These are phyloP conservation scores for Agraylea sexmaculata DNA, from an alignment of 1,140 invertebrate genomes.

Conservation along the genomic window DNA sequence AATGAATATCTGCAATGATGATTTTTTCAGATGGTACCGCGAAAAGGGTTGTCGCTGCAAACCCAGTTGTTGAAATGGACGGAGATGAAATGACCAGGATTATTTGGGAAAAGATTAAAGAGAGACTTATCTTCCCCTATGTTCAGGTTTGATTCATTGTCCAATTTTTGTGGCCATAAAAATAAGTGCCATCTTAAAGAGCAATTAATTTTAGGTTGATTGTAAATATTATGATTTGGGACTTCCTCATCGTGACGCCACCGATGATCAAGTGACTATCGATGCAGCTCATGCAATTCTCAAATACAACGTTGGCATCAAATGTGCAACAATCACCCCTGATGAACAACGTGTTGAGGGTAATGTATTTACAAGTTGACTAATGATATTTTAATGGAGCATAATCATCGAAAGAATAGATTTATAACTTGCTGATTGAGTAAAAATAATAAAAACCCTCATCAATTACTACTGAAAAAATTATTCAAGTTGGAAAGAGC, in stretches of 20 bases:
- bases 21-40: slow-evolving; percentile 41
- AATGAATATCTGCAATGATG: slow-evolving; percentile 14
- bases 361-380: slow-evolving; percentile 28
- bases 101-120: slow-evolving; percentile 85
- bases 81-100: slow-evolving; percentile 88
- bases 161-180: neutral
- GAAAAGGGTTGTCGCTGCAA: slow-evolving; percentile 51
- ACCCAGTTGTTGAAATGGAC: slow-evolving; percentile 81
- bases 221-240: slow-evolving; percentile 76
- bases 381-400: no score
- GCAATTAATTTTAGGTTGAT: slow-evolving; percentile 46
- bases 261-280: slow-evolving; percentile 78
- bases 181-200: neutral
- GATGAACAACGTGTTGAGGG: slow-evolving; percentile 82
- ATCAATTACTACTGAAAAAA: slow-evolving; percentile 4
- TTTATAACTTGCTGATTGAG: no score
- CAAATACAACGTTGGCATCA: slow-evolving; percentile 86
- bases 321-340: slow-evolving; percentile 85
- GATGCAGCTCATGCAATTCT: slow-evolving; percentile 77
- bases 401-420: no score
- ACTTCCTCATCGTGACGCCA: slow-evolving; percentile 71
- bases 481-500: slow-evolving; percentile 5
- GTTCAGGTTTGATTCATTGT: slow-evolving; percentile 56
- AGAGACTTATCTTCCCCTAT: slow-evolving; percentile 77
- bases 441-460: no score